phyloP scores from a whole-genome alignment of 2,797 vertebrate genomes.

The Onychomys arenicola region DNA sequence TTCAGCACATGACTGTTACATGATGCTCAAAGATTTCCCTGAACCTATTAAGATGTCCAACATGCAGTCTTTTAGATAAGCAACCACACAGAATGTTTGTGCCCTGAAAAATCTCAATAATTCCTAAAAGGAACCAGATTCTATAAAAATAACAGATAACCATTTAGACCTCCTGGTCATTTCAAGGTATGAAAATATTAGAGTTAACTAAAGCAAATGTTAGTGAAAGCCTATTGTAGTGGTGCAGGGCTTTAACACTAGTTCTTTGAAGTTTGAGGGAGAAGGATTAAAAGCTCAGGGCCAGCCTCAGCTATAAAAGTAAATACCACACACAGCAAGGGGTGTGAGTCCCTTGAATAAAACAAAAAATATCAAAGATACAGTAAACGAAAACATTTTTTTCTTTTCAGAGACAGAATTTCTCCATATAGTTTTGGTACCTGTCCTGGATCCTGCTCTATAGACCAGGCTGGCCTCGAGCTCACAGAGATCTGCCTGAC shows the following conservation, averaged over 20 bases:
- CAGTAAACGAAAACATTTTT: conserved; percentile 10
- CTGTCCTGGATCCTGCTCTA: too few species aligned
- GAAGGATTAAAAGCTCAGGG: neutral
- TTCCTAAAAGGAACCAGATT: conserved; percentile 65
- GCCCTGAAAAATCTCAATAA: conserved; percentile 48
- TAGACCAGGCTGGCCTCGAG: too few species aligned
- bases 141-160: conserved; percentile 76
- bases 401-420: too few species aligned
- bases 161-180: neutral
- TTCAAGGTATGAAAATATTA: neutral
- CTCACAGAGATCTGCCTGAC: too few species aligned
- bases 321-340: too few species aligned
- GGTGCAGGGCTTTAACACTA: neutral
- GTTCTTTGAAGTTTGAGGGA: neutral
- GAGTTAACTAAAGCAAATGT: conserved; percentile 30
- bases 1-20: conserved; percentile 52
- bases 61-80: conserved; percentile 75
- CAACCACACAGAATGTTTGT: conserved; percentile 76
- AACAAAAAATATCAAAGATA: neutral
- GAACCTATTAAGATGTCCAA: conserved; percentile 69
- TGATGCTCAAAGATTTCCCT: conserved; percentile 68
- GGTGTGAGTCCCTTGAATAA: neutral
- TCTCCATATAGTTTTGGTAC: too few species aligned
- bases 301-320: neutral
- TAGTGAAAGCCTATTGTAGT: neutral